A percentile compares a stretch with the other conserved stretches of the same genome.
Conservation (phyloP, 2,113 vertebrate species). For the Atrichornis clamosus region DNA sequence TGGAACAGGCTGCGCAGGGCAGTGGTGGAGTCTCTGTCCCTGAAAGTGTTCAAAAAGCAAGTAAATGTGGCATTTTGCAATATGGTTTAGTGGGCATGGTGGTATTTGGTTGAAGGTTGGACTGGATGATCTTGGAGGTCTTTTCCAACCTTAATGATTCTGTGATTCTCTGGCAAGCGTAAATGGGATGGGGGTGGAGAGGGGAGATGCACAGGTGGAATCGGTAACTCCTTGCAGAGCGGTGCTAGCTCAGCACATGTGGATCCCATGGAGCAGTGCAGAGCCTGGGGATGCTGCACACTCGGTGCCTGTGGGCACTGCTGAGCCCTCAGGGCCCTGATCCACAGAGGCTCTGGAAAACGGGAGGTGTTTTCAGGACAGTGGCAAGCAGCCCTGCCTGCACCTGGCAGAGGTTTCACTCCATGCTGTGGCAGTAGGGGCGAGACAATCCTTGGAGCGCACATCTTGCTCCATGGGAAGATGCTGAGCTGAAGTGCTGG, state of each 20-base stretch:
- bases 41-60: not conserved
- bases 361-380: accelerated
- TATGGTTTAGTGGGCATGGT: not conserved
- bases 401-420: not conserved
- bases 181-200: not conserved
- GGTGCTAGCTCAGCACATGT: accelerated
- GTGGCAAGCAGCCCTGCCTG: not conserved
- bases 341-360: not conserved
- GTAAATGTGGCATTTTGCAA: not conserved
- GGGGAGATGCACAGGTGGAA: not conserved
- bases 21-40: not conserved
- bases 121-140: not conserved
- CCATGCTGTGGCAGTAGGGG: too few species aligned
- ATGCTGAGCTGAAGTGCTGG: not conserved
- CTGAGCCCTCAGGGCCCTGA: not conserved
- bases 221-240: not conserved
- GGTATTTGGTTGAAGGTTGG: not conserved
- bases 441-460: too few species aligned
- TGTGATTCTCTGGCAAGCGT: not conserved
- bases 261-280: accelerated
- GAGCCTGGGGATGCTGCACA: not conserved
- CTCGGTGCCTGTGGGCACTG: not conserved
- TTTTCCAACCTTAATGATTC: not conserved
- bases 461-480: accelerated
- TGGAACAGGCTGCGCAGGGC: not conserved